phyloP scores from a whole-genome alignment of 2,113 vertebrate species.

The Gallinago undulata region DNA sequence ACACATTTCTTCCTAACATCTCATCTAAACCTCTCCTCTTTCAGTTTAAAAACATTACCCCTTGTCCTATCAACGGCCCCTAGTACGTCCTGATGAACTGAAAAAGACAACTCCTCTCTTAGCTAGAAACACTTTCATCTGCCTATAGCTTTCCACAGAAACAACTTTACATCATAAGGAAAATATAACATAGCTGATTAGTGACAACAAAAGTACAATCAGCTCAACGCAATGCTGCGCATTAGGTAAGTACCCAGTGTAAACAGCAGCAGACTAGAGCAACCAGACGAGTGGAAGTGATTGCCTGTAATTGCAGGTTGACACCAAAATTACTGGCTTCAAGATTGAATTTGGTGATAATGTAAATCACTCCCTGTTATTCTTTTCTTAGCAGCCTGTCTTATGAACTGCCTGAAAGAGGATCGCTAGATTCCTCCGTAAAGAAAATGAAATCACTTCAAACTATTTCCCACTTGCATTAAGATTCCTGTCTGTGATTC shows the following conservation, averaged over 20 bases:
- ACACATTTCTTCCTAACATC: too few species aligned
- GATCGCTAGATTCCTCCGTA: neutral
- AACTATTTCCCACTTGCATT: neutral
- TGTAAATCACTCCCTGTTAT: conserved; percentile 39
- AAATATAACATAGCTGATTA: neutral
- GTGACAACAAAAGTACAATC: neutral
- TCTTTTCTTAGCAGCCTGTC: conserved; percentile 25
- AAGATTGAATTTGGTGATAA: conserved; percentile 49
- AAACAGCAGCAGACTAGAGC: conserved; percentile 7
- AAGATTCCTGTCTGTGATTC: neutral
- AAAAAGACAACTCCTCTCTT: neutral
- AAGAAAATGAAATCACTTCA: neutral
- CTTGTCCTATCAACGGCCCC: too few species aligned
- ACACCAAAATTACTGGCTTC: conserved; percentile 58
- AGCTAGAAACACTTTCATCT: neutral
- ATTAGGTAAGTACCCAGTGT: neutral
- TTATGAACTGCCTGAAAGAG: conserved; percentile 11
- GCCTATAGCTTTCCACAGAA: neutral
- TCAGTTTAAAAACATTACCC: too few species aligned
- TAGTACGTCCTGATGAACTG: neutral
- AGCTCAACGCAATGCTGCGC: neutral
- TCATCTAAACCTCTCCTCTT: too few species aligned
- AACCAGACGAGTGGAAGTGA: neutral
- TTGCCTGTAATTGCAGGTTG: conserved; percentile 36
- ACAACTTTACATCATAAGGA: neutral